Conservation (phyloP, 2,888 invertebrate species). For the Lasioglossum marginatum region DNA sequence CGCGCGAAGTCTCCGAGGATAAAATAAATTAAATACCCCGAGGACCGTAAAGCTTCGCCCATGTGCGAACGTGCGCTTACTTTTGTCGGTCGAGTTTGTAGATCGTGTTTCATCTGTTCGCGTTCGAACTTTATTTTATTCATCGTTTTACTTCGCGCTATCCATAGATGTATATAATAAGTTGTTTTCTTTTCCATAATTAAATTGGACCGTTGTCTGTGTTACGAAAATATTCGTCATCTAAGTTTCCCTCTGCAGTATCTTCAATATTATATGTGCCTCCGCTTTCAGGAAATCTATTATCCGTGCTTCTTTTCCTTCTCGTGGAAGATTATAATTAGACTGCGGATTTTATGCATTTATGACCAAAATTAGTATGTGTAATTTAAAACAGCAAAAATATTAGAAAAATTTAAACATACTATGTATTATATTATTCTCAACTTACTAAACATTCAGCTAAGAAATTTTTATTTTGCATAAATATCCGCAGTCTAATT, state of each 20-base stretch:
- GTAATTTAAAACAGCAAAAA: too few species aligned
- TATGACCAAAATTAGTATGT: too few species aligned
- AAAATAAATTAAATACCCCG: not conserved
- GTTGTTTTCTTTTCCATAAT: too few species aligned
- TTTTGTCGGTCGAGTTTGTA: not conserved
- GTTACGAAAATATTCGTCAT: too few species aligned
- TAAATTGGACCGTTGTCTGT: too few species aligned
- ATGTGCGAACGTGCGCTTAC: not conserved
- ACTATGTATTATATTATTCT: too few species aligned
- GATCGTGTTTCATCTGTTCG: not conserved
- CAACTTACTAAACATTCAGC: too few species aligned
- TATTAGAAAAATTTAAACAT: too few species aligned
- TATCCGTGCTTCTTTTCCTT: not conserved
- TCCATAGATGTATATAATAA: too few species aligned
- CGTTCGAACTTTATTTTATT: not conserved
- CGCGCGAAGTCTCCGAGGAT: not conserved
- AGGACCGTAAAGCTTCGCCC: not conserved
- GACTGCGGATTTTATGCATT: too few species aligned
- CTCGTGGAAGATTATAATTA: not conserved
- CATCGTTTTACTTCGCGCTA: not conserved
- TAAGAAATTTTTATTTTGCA: too few species aligned
- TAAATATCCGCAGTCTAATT: too few species aligned
- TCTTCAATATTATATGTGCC: not conserved
- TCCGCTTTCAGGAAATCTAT: not conserved
- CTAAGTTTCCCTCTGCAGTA: not conserved